phyloP scores from a whole-genome alignment of 2,797 vertebrate species.

The Artibeus lituratus region DNA sequence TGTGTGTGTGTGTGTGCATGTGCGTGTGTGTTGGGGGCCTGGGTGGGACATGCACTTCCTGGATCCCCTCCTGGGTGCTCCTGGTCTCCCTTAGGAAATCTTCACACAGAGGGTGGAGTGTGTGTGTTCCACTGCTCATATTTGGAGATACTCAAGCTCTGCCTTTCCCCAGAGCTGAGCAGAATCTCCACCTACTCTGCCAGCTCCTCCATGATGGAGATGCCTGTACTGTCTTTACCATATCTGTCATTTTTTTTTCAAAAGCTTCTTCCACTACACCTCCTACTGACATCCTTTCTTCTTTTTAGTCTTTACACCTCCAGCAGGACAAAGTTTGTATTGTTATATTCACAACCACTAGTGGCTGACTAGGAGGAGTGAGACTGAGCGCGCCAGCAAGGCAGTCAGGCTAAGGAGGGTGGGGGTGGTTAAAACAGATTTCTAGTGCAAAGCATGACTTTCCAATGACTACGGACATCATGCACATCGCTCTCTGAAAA shows the following conservation, averaged over 20 bases:
- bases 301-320: conserved; percentile 67
- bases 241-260: conserved; percentile 52
- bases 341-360: conserved; percentile 74
- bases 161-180: conserved; percentile 28
- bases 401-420: not conserved
- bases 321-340: conserved; percentile 74
- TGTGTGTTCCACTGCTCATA: not conserved
- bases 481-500: not conserved
- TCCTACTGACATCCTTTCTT: conserved; percentile 56
- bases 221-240: conserved; percentile 36
- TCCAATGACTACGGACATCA: not conserved
- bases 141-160: not conserved
- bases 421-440: not conserved
- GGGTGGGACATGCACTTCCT: not conserved
- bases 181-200: conserved; percentile 38
- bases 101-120: not conserved
- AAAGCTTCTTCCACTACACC: conserved; percentile 60
- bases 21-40: not conserved
- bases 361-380: conserved; percentile 60
- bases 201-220: conserved; percentile 48
- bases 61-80: not conserved
- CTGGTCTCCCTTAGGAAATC: not conserved
- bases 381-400: not conserved
- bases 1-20: not conserved
- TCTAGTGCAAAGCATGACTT: conserved; percentile 39